Evolutionary conservation across 2,888 invertebrate genomes (phyloP).

Genomic region (Anticlea derivata): DNA sequence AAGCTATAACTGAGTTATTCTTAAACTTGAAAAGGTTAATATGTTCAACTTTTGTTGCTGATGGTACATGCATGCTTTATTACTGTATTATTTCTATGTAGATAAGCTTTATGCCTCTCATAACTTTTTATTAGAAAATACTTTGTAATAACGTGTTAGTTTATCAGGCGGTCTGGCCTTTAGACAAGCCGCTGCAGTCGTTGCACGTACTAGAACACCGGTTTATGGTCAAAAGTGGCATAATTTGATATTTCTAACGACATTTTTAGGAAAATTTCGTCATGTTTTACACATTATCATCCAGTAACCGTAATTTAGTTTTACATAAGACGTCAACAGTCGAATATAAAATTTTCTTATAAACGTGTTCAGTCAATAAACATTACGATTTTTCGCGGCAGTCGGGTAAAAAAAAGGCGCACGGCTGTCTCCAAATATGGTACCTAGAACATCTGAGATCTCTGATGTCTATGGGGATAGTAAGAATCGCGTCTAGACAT

Average conservation of each 20-base stretch:
- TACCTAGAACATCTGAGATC: too few relatives aligned
- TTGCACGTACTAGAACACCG: constrained; percentile 18
- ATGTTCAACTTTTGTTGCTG: not conserved
- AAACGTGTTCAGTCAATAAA: too few relatives aligned
- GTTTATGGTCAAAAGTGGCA: constrained; percentile 18
- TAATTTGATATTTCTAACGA: constrained; percentile 15
- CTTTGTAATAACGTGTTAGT: constrained; percentile 13
- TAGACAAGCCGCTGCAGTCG: constrained; percentile 21
- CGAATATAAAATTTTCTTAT: too few relatives aligned
- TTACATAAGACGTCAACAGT: not conserved
- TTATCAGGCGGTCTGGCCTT: constrained; percentile 11
- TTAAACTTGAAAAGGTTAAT: not conserved
- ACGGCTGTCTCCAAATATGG: too few relatives aligned
- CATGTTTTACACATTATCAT: constrained; percentile 22
- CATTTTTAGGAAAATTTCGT: constrained; percentile 21
- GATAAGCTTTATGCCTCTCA: constrained; percentile 12
- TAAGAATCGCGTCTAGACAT: too few relatives aligned
- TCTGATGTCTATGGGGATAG: too few relatives aligned
- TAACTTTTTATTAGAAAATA: constrained; percentile 20
- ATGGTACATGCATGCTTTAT: constrained; percentile 4
- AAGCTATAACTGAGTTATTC: not conserved
- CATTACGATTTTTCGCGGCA: too few relatives aligned
- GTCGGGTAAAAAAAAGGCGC: not conserved
- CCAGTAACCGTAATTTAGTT: constrained; percentile 1
- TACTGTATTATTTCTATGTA: constrained; percentile 3